A percentile compares a stretch with the other conserved stretches of the same genome.
These are phyloP conservation scores for Caprella mutica DNA, from an alignment of 2,888 invertebrate species.

Conservation along the genomic window DNA sequence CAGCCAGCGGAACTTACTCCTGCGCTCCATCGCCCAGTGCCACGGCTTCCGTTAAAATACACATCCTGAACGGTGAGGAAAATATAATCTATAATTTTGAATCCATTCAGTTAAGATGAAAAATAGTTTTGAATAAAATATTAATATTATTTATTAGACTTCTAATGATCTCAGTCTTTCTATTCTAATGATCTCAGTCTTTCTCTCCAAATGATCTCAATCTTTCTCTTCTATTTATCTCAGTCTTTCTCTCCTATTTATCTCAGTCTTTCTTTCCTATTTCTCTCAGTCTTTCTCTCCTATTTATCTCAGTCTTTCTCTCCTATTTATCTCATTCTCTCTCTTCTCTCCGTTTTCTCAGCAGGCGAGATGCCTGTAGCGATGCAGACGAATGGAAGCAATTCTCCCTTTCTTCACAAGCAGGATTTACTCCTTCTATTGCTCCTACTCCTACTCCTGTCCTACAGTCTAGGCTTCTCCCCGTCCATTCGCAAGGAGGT, in stretches of 20 bases:
- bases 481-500: too few species aligned
- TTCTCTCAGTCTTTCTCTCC: too few species aligned
- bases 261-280: too few species aligned
- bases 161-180: neutral
- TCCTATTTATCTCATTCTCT: neutral
- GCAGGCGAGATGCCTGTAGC: constrained; percentile 24
- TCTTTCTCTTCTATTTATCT: too few species aligned
- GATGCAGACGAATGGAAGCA: constrained; percentile 23
- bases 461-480: too few species aligned
- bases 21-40: constrained; percentile 29
- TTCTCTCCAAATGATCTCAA: too few species aligned
- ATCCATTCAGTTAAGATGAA: too few species aligned
- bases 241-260: too few species aligned
- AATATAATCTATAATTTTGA: neutral
- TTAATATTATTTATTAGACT: neutral
- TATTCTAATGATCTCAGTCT: too few species aligned
- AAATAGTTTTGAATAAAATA: neutral
- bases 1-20: constrained; percentile 27
- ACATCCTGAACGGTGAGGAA: constrained; percentile 28
- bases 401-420: too few species aligned
- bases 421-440: too few species aligned
- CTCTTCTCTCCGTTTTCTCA: neutral
- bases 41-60: constrained; percentile 29
- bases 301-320: neutral
- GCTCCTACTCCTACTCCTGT: too few species aligned